Evolutionary conservation across 2,113 vertebrate genomes (phyloP).

Genomic region (Cavia porcellus): DNA sequence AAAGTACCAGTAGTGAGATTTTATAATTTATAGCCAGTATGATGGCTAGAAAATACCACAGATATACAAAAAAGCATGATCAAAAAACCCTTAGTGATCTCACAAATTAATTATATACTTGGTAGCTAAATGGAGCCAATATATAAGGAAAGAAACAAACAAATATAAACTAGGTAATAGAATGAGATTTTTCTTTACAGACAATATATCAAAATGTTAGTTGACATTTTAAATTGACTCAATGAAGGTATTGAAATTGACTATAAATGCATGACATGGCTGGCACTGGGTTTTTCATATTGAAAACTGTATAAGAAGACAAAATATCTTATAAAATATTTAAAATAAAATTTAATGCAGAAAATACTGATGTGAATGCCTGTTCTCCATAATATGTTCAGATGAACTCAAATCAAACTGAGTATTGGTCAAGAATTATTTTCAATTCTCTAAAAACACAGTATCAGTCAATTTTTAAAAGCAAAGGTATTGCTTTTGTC

Average conservation of each 20-base stretch:
- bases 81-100: not conserved
- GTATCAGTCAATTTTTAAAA: not conserved
- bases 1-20: not conserved
- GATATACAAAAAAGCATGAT: not conserved
- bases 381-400: conserved; percentile 11
- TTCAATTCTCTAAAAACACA: conserved; percentile 39
- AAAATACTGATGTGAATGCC: not conserved
- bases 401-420: not conserved
- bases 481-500: not conserved
- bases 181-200: not conserved
- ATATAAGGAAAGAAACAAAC: not conserved
- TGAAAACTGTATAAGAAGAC: not conserved
- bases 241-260: not conserved
- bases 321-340: not conserved
- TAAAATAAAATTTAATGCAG: not conserved
- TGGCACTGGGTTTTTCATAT: not conserved
- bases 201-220: not conserved
- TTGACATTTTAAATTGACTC: not conserved
- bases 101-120: not conserved
- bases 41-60: not conserved
- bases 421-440: not conserved
- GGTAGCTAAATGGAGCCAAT: not conserved
- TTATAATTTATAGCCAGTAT: not conserved
- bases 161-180: not conserved
- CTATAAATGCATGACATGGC: not conserved